These are phyloP conservation scores for Muscina levida DNA, from an alignment of 2,888 invertebrate genomes.

Conservation along the genomic window DNA sequence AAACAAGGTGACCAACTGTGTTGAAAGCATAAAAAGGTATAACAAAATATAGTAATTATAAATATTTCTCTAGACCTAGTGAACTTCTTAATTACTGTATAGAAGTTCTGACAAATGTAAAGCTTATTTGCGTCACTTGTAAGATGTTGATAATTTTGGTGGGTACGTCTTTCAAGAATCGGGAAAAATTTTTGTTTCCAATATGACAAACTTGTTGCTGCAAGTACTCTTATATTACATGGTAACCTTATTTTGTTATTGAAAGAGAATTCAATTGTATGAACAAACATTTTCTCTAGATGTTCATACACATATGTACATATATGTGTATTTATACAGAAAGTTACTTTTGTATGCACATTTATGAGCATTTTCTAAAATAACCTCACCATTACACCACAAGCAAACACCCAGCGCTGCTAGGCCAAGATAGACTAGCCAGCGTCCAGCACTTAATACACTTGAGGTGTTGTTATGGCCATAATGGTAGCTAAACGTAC, in stretches of 20 bases:
- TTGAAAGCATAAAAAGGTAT: too few relatives aligned
- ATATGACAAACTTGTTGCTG: too few relatives aligned
- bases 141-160: too few relatives aligned
- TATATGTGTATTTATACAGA: not conserved
- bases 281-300: conserved; percentile 66
- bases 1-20: conserved; percentile 16
- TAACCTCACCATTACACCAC: not conserved
- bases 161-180: too few relatives aligned
- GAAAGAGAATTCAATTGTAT: conserved; percentile 68
- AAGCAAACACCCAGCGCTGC: not conserved
- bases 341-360: too few relatives aligned
- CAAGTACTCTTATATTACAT: too few relatives aligned
- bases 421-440: conserved; percentile 1
- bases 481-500: conserved; percentile 16
- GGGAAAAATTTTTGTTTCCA: too few relatives aligned
- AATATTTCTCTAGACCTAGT: too few relatives aligned
- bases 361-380: not conserved
- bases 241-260: conserved; percentile 49
- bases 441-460: not conserved
- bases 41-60: too few relatives aligned
- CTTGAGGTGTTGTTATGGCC: conserved; percentile 11
- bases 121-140: too few relatives aligned
- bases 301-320: not conserved
- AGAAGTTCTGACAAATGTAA: too few relatives aligned
- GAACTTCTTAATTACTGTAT: too few relatives aligned